Base-by-base conservation (phyloP, 1,140 invertebrate genomes). In the Bemisia tabaci region DNA sequence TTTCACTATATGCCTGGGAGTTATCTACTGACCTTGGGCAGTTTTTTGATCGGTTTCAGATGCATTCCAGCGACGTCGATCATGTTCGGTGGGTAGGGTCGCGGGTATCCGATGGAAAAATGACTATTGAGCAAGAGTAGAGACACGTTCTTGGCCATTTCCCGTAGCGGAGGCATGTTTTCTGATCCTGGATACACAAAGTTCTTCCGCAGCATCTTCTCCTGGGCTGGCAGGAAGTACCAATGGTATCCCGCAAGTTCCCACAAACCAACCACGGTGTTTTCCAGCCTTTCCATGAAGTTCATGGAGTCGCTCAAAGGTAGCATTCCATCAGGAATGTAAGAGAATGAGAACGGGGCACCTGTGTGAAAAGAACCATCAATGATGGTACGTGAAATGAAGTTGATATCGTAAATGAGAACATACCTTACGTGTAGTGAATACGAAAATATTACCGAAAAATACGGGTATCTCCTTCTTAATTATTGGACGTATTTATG, bases 11-110 rank as follows among this genome's bases (percentile, higher is more conserved):
- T n/a, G n/a, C n/a, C 58, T 59, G 58, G 25, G 60, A n/a, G n/a
- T n/a, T n/a, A 48, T 66, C 23, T 23, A 26, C 39, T 26, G 26
- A 33, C 26, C 61, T 62, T 26, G 21, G 58, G 58, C 26, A 61
- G 26, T 62, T 59, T 62, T 22, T 23, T 33, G 26, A 27, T 66
- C 1, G 64, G 72, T 12, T 72, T 69, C 2, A 81, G 71, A 67
- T 83, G 83, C 11, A 86, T 72, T n/a, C 84, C 85, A 5, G 81
- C 84, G 23, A 85, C 77, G 74, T 84, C 81, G 2, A 85, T 72
- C 0, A 82, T 68, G 33, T 78, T 79, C 0, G 82, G 79, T 2
- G 78, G 75, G 12, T 73, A 72, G 0, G 81, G 79, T 59, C 76
- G 75, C 0, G 82, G 72, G 9, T 77, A 77, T 65, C 79, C 79